phyloP scores from a whole-genome alignment of 2,888 invertebrate genomes.

The Bimastos eiseni region DNA sequence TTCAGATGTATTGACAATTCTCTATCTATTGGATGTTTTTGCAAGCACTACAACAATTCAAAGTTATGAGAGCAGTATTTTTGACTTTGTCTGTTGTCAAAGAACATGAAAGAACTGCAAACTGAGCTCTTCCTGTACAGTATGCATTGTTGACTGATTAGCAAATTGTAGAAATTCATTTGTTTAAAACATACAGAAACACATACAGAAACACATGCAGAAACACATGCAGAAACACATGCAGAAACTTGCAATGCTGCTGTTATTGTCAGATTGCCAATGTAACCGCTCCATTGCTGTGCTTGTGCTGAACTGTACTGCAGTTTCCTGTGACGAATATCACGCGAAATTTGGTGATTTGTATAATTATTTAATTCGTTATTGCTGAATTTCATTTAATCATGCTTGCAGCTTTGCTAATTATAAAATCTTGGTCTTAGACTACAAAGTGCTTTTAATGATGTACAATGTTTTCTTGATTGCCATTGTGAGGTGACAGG shows the following conservation, averaged over 20 bases:
- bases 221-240: too few species aligned
- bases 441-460: background rate
- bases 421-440: background rate
- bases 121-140: slow-evolving; percentile 4
- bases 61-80: background rate
- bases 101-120: background rate
- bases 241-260: background rate
- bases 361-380: background rate
- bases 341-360: background rate
- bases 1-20: background rate
- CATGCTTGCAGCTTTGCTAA: background rate
- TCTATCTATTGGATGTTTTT: background rate
- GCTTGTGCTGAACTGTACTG: background rate
- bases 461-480: background rate
- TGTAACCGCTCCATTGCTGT: background rate
- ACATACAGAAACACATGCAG: too few species aligned
- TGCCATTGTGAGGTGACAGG: background rate
- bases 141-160: background rate
- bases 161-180: background rate
- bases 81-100: background rate
- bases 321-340: background rate
- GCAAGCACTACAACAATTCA: background rate
- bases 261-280: background rate
- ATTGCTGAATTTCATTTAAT: background rate
- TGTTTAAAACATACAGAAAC: too few species aligned